A percentile compares a stretch with the other conserved stretches of the same genome.
phyloP scores from a whole-genome alignment of 2,888 invertebrate genomes.

The Gasteruption jaculator region DNA sequence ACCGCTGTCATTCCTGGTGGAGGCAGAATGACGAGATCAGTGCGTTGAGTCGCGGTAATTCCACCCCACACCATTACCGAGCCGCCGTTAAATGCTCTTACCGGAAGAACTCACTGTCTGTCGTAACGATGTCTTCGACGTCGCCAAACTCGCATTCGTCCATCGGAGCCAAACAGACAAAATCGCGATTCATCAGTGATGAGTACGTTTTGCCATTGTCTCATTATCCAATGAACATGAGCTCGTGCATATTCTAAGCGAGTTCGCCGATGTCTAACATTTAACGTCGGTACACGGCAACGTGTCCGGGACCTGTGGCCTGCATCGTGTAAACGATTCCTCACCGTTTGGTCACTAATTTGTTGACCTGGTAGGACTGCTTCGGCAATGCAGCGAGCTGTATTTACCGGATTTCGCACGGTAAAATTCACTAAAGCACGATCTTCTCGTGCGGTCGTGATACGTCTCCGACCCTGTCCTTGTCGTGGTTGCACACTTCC shows the following conservation, averaged over 20 bases:
- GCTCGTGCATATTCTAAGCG: slow-evolving; percentile 14
- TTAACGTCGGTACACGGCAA: slow-evolving; percentile 13
- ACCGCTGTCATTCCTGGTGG: slow-evolving; percentile 10
- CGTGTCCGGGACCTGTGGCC: slow-evolving; percentile 8
- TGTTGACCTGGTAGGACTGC: slow-evolving; percentile 4
- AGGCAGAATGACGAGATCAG: slow-evolving; percentile 16
- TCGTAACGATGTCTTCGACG: slow-evolving; percentile 11
- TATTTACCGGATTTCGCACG: slow-evolving; percentile 9
- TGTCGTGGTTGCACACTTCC: slow-evolving; percentile 7
- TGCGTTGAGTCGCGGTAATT: slow-evolving; percentile 10
- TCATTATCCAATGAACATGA: slow-evolving; percentile 14
- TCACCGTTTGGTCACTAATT: too few species aligned
- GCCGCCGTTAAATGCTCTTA: slow-evolving; percentile 14
- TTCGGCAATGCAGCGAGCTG: slow-evolving; percentile 3
- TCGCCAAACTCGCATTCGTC: slow-evolving; percentile 18
- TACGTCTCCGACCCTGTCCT: slow-evolving; percentile 18
- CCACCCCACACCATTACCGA: slow-evolving; percentile 21
- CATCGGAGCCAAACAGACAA: slow-evolving; percentile 15
- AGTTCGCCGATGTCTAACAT: slow-evolving; percentile 14
- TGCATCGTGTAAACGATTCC: slow-evolving; percentile 11
- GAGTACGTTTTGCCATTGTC: slow-evolving; percentile 20
- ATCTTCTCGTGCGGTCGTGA: slow-evolving; percentile 15
- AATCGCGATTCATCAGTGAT: slow-evolving; percentile 18
- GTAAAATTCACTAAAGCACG: slow-evolving; percentile 14
- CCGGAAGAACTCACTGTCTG: slow-evolving; percentile 4